Evolutionary conservation across 2,797 vertebrate species (phyloP), one percentile per base, ranked within the genome.

Genomic region (Astyanax mexicanus): DNA sequence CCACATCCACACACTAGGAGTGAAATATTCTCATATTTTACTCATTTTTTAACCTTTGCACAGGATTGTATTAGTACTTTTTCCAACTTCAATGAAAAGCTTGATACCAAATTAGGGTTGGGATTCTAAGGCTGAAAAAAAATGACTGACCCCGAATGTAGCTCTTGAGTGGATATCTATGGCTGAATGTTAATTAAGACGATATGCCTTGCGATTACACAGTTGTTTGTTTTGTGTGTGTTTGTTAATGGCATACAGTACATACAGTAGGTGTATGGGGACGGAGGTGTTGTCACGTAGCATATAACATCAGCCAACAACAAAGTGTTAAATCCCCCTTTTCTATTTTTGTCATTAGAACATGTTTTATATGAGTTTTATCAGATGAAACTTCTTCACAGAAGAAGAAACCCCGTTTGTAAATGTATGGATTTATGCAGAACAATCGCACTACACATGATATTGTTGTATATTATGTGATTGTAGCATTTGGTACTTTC

Each of bases 61-160:
- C 92, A 83, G 62, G 72, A 81, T 74, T 80, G 79, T 81, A 72
- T 81, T 66, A 67, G 38, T 71, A 81, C 54, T 42, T 65, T 69
- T 66, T 89, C 90, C 91, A 89, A 92, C 86, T 85, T 83, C 8
- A 60, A 71, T 45, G 68, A 76, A 85, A 90, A 91, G 92, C 94
- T 94, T 90, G 85, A 95, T 86, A 91, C 89, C 95, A 94, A 92
- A 94, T 92, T 93, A 93, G 91, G 92, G 90, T 92, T 94, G 92
- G 94, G 94, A 94, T 93, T 93, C 91, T 91, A 85, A 2, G 5
- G 85, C 92, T 82, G n/a, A n/a, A n/a, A n/a, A n/a, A n/a, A n/a
- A 58, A 37, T 13, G 51, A 77, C 37, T 51, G 60, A 65, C 71
- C 66, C 49, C 7, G 23, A 49, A 72, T 19, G 25, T 54, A 58